A percentile compares a stretch with the other conserved stretches of the same genome.
These are phyloP conservation scores for Noctua fimbriata DNA, from an alignment of 2,888 invertebrate genomes.

Conservation along the genomic window DNA sequence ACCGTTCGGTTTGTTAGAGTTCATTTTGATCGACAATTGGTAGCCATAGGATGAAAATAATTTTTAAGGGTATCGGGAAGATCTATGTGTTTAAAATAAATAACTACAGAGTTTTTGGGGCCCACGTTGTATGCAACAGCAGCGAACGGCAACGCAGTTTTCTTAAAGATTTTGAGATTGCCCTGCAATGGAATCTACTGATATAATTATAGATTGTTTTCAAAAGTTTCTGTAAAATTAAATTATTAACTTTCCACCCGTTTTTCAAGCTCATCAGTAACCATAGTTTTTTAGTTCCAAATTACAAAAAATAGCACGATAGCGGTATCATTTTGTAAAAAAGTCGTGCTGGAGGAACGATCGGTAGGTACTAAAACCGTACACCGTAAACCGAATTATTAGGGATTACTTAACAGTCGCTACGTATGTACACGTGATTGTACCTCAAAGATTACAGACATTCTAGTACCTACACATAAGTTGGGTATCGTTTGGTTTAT, in stretches of 20 bases:
- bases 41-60: not conserved
- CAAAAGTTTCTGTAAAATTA: not conserved
- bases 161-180: not conserved
- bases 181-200: not conserved
- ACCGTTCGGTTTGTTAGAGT: not conserved
- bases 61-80: not conserved
- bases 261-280: not conserved
- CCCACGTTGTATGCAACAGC: not conserved
- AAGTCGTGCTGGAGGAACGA: not conserved
- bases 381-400: not conserved
- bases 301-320: not conserved
- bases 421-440: conserved; percentile 7
- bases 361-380: not conserved
- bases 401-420: conserved; percentile 5
- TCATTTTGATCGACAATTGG: not conserved
- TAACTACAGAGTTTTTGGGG: not conserved
- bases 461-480: not conserved
- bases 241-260: not conserved
- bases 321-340: not conserved
- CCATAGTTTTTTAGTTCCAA: not conserved
- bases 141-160: not conserved
- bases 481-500: not conserved
- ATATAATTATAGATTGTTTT: not conserved
- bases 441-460: not conserved
- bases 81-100: not conserved